Base-by-base conservation (phyloP, 2,888 invertebrate species). In the Tyria jacobaeae region DNA sequence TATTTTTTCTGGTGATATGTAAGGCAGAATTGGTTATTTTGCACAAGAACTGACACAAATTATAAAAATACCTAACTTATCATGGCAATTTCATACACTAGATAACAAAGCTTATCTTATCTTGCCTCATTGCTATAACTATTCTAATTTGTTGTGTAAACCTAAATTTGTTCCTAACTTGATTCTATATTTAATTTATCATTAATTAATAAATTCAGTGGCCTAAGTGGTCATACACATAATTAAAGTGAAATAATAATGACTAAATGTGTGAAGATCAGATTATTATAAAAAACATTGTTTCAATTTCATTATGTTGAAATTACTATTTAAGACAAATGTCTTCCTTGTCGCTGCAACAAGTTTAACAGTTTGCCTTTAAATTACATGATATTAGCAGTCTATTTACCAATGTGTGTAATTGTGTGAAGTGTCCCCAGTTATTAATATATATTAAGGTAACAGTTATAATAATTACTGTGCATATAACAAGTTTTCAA, bases 71-170 rank as follows among this genome's bases (percentile, higher is more conserved):
- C 57, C 49, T 61, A 49, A 60, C 64, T 61, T 75, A 71, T 71
- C 72, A 61, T 66, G 58, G 44, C 64, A 71, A 73, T 75, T 71
- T 62, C 59, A 62, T 64, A 75, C 60, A 75, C 62, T 66, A n/a
- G 73, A 73, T 73, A 73, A 75, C 50, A 53, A 49, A 25, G 62
- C 49, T 62, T 66, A 71, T 73, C 49, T 62, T 66, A 71, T 73
- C 64, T 66, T 51, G 54, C 25, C 47, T 62, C 21, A 49, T 12
- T 48, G 47, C 25, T 17, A 48, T 54, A 53, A 52, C 24, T 54
- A 53, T 44, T 44, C 44, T 12, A 44, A 12, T 21, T 21, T 44
- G 12, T 41, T 41, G 41, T 3, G 9, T 44, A 21, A 21, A 21
- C 10, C 21, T 9, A n/a, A 44, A 4, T 44, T 10, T 44, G 21